These are phyloP conservation scores for Bombus pyrosoma DNA, from an alignment of 1,140 invertebrate species.

Conservation along the genomic window DNA sequence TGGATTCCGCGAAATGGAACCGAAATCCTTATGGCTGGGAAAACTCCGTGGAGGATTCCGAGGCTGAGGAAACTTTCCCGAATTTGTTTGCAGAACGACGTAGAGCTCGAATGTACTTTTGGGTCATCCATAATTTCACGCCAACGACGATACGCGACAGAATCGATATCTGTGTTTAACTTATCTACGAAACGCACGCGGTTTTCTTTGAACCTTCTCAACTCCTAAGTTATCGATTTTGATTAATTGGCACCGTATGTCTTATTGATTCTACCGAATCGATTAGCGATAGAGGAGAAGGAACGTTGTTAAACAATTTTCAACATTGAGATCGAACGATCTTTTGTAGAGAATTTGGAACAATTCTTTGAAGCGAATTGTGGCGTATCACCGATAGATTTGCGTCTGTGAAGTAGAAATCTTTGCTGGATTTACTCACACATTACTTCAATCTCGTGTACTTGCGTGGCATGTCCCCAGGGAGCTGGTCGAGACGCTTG, in stretches of 20 bases:
- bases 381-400: background rate
- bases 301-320: background rate
- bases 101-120: background rate
- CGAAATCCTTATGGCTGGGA: constrained; percentile 14
- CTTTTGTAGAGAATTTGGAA: background rate
- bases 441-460: constrained; percentile 89
- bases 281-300: background rate
- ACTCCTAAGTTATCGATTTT: constrained; percentile 5
- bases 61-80: constrained; percentile 17
- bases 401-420: background rate
- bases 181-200: background rate
- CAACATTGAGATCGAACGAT: background rate
- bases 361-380: background rate
- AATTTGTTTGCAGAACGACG: constrained; percentile 37
- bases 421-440: constrained; percentile 83
- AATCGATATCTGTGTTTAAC: constrained; percentile 34
- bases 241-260: constrained; percentile 3
- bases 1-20: background rate
- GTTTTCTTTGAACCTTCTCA: background rate
- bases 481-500: constrained; percentile 85
- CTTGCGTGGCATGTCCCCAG: constrained; percentile 86
- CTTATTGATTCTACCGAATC: background rate
- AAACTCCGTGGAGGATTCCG: constrained; percentile 27
- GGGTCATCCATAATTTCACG: constrained; percentile 32
- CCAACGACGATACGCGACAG: background rate